Percentiles rank a stretch among this genome's conserved stretches.
phyloP scores from a whole-genome alignment of 1,140 invertebrate genomes.

The Trichoplusia ni region DNA sequence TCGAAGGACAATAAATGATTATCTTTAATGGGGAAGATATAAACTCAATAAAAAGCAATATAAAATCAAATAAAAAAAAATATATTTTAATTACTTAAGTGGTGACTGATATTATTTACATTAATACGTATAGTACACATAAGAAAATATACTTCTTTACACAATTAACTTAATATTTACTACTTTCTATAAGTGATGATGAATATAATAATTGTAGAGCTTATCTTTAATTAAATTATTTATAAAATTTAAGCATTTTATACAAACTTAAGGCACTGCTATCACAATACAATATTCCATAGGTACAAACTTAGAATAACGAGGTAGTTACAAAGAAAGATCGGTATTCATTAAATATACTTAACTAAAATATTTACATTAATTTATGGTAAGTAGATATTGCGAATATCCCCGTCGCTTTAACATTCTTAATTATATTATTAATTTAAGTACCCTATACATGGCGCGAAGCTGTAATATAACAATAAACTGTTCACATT shows the following conservation, averaged over 20 bases:
- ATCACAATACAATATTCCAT: slow-evolving; percentile 54
- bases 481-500: not conserved
- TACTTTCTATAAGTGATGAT: no score
- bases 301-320: slow-evolving; percentile 41
- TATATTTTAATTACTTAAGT: slow-evolving; percentile 22
- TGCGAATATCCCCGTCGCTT: slow-evolving; percentile 29
- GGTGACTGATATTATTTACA: slow-evolving; percentile 26
- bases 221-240: slow-evolving; percentile 16
- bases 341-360: not conserved
- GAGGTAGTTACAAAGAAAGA: slow-evolving; percentile 46
- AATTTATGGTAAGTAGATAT: slow-evolving; percentile 22
- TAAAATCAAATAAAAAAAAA: slow-evolving; percentile 20
- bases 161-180: not conserved
- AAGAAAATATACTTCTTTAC: no score
- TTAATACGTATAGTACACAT: slow-evolving; percentile 9
- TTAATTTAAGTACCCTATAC: slow-evolving; percentile 8
- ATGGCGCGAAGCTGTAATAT: not conserved
- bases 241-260: slow-evolving; percentile 16
- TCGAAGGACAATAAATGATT: not conserved
- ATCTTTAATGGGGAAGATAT: not conserved
- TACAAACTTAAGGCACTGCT: slow-evolving; percentile 55
- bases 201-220: no score
- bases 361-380: slow-evolving; percentile 13
- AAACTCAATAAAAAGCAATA: not conserved
- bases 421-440: not conserved